Base-by-base conservation (phyloP, 1,140 invertebrate genomes). In the Aradophagus sp. region DNA sequence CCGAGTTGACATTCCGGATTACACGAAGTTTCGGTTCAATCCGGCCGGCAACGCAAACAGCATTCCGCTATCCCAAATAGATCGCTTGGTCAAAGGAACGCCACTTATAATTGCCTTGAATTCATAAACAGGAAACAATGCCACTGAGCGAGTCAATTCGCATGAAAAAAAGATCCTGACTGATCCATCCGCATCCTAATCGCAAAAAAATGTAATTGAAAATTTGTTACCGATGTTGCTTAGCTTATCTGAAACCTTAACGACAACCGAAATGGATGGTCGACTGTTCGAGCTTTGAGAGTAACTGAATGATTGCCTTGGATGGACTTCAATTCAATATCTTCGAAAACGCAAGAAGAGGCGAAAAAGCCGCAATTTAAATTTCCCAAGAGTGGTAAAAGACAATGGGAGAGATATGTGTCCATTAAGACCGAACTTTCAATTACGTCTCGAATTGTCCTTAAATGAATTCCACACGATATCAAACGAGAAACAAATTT, bases 1-100 rank as follows among this genome's bases (percentile, higher is more conserved):
- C 39, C 45, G 27, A 52, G 62, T 67, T 67, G 62, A 67, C 62
- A 67, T 27, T 44, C 26, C 29, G 47, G 62, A 67, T 67, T 67
- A 67, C 62, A 58, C 17, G 19, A 17, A 50, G 29, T 56, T 34
- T 15, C 42, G 15, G 6, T 27, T 44, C 44, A 55, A 65, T 55
- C 34, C 42, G 34, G n/a, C 52, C n/a, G 3, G 35, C 7, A 50
- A 66, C 50, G 55, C 34, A 11, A 19, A 41, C 42, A 26, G 17
- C 47, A 32, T n/a, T n/a, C n/a, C n/a, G 61, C 55, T 65, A 65
- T 53, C 39, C 5, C 39, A 36, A 62, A 61, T 16, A 62, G 47
- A 52, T 62, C 29, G 29, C 29, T 8, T 13, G 1, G 19, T 7
- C 53, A 42, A 42, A 47, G 38, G 27, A 32, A 8, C n/a, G 7